These are phyloP conservation scores for Scaptomyza polygonia DNA, from an alignment of 2,888 invertebrate genomes.

Conservation along the genomic window DNA sequence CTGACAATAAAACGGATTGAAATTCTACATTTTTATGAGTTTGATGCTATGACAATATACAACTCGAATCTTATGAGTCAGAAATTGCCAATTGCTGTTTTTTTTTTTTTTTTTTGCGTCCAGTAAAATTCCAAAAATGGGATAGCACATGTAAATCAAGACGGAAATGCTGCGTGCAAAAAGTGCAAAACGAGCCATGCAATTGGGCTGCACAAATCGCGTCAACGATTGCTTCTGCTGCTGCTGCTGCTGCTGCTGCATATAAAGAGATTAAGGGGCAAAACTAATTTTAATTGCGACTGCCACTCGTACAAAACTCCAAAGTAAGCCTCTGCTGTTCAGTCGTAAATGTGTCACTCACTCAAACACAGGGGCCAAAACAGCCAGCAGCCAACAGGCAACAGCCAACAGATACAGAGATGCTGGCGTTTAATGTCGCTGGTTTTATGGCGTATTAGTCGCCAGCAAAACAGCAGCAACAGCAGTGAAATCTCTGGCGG, in stretches of 20 bases:
- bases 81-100: not conserved
- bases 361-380: slow-evolving; percentile 33
- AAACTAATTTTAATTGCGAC: slow-evolving; percentile 76
- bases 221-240: slow-evolving; percentile 45
- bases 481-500: slow-evolving; percentile 54
- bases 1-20: not conserved
- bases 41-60: not conserved
- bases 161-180: slow-evolving; percentile 78
- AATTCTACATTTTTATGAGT: not conserved
- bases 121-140: slow-evolving; percentile 29
- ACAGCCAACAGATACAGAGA: slow-evolving; percentile 11
- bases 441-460: slow-evolving; percentile 67
- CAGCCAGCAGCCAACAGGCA: slow-evolving; percentile 14
- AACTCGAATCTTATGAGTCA: slow-evolving; percentile 1
- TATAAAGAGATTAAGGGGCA: slow-evolving; percentile 77
- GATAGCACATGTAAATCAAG: slow-evolving; percentile 64
- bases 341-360: slow-evolving; percentile 77
- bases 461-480: slow-evolving; percentile 44
- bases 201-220: slow-evolving; percentile 73
- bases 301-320: slow-evolving; percentile 33
- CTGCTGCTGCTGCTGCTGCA: slow-evolving; percentile 27
- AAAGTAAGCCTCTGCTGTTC: slow-evolving; percentile 29
- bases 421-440: slow-evolving; percentile 50
- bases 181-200: slow-evolving; percentile 76
- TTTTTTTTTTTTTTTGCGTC: not conserved